Evolutionary conservation across 2,888 invertebrate species (phyloP), one percentile per base, ranked within the genome.

Genomic region (Pharmacophagus antenor): DNA sequence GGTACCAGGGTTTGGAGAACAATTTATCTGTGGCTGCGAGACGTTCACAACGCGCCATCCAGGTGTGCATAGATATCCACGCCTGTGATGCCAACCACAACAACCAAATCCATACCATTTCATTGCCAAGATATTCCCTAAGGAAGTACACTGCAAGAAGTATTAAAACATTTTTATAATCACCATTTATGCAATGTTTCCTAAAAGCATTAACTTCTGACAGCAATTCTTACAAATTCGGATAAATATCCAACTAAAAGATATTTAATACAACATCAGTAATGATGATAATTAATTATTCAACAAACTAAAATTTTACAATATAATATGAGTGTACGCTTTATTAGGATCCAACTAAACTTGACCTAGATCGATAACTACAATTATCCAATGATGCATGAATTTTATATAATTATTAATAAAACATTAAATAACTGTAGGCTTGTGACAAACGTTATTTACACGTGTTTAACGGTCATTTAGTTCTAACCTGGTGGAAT

Each of bases 31-130:
- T 95, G 42, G 94, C 92, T 0, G 97, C 96, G 66, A 98, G 92
- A 68, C 96, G 93, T 76, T 97, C 96, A 70, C 95, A 95, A 60
- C 93, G 93, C 1, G 97, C 96, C 56, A 91, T 92, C 98, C 98
- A 98, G 56, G 97, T 92, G 78, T 98, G 97, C 56, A 94, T 80
- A 0, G 96, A 95, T 37, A 97, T 94, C 96, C 98, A 98, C 0
- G 94, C 92, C 80, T 98, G 97, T 0, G 97, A 96, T 2, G 95
- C 74, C 71, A 96, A 87, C 95, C 96, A 96, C 6, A 95, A 68
- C 2, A 96, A 71, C 96, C 96, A 96, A 15, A 96, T 82, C 95
- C 96, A 96, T 0, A 93, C 91, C 74, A 93, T 92, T 76, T 95
- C 93, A 17, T 89, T 85, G 0, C 88, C 79, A 8, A 94, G 76